Percentiles rank a stretch among this genome's conserved stretches.
Conservation (phyloP, 2,888 invertebrate species). For the Diarsia dahlii region DNA sequence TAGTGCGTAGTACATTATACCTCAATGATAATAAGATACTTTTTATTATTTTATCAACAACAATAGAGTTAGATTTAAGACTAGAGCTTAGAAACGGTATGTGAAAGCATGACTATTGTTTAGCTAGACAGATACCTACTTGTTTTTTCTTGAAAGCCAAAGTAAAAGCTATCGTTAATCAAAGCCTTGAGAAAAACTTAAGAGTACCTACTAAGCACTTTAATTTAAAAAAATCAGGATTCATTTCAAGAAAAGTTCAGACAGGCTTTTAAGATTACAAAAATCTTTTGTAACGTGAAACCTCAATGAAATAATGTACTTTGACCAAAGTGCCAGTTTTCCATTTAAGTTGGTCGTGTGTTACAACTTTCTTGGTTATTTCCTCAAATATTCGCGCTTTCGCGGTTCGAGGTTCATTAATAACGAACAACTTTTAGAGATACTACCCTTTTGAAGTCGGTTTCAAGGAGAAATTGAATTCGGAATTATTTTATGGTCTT, state of each 20-base stretch:
- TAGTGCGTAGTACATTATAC: too few relatives aligned
- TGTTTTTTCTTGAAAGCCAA: background rate
- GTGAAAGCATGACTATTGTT: background rate
- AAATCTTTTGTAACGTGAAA: conserved; percentile 30
- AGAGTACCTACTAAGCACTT: background rate
- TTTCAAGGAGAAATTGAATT: conserved; percentile 44
- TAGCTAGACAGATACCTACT: background rate
- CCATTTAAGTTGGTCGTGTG: conserved; percentile 60
- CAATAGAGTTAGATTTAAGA: background rate
- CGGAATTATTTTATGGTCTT: conserved; percentile 35
- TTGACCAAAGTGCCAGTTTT: conserved; percentile 50
- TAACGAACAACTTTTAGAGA: conserved; percentile 63
- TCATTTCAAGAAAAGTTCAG: conserved; percentile 13
- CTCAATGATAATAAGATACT: too few relatives aligned
- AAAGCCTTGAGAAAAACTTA: conserved; percentile 9
- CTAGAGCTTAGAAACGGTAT: background rate
- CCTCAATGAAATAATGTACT: conserved; percentile 49
- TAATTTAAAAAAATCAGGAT: background rate
- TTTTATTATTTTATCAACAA: background rate
- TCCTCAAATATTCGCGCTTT: conserved; percentile 57
- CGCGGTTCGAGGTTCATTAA: conserved; percentile 61
- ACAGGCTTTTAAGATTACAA: conserved; percentile 27
- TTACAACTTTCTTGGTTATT: conserved; percentile 57
- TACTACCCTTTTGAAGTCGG: conserved; percentile 43
- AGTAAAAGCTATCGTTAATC: conserved; percentile 9